Conservation (phyloP, 2,888 invertebrate species). For the Notodonta ziczac region DNA sequence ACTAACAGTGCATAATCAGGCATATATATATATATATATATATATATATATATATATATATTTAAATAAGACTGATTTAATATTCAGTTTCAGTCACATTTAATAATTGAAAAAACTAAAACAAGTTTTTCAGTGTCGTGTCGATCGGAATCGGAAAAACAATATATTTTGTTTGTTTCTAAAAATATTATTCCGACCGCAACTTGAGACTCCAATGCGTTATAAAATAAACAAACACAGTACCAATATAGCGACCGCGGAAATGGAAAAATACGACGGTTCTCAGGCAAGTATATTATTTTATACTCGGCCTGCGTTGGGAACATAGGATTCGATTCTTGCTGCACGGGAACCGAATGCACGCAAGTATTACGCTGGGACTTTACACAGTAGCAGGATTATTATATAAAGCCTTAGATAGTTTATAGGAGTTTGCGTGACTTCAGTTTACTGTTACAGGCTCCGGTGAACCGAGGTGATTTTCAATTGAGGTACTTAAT, state of each 20-base stretch:
- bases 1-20: too few species aligned
- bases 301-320: slow-evolving; percentile 30
- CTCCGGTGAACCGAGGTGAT: too few species aligned
- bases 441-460: too few species aligned
- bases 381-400: neutral
- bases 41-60: too few species aligned
- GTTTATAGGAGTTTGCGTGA: neutral
- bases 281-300: slow-evolving; percentile 39
- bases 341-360: slow-evolving; percentile 12
- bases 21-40: too few species aligned
- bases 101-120: too few species aligned
- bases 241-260: slow-evolving; percentile 38
- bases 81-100: too few species aligned
- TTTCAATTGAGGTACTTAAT: neutral
- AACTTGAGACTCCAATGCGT: slow-evolving; percentile 33
- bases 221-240: slow-evolving; percentile 48
- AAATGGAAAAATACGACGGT: slow-evolving; percentile 47
- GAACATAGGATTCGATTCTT: slow-evolving; percentile 36
- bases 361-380: slow-evolving; percentile 10
- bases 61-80: too few species aligned
- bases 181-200: slow-evolving; percentile 36
- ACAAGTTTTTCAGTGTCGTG: neutral
- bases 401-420: neutral
- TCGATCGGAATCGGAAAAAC: slow-evolving; percentile 2
- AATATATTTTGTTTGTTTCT: slow-evolving; percentile 15